Conservation (phyloP, 2,113 vertebrate genomes). For the Gracilinanus agilis region DNA sequence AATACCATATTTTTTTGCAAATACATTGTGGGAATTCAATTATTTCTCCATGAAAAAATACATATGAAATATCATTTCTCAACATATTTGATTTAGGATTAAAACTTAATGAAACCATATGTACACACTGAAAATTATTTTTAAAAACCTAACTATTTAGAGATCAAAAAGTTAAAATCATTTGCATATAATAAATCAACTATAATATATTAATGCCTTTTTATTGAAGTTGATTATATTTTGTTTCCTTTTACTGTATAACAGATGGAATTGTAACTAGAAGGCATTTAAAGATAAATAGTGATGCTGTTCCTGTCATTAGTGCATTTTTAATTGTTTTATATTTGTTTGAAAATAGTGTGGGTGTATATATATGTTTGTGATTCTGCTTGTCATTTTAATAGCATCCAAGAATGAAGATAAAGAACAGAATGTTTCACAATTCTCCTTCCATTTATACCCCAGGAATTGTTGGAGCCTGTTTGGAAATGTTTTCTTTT, state of each 20-base stretch:
- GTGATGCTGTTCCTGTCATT: conserved; percentile 13
- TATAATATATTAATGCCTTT: not conserved
- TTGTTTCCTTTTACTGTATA: conserved; percentile 41
- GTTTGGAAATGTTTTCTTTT: conserved; percentile 43
- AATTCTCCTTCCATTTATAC: not conserved
- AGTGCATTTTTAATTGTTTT: conserved; percentile 45
- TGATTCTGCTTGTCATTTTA: not conserved
- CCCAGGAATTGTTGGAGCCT: conserved; percentile 34
- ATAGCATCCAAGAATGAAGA: conserved; percentile 19
- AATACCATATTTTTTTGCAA: not conserved
- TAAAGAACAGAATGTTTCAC: conserved; percentile 40
- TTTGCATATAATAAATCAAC: not conserved
- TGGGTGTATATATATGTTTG: conserved; percentile 1
- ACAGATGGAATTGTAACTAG: conserved; percentile 38
- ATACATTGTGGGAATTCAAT: not conserved
- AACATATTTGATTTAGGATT: not conserved
- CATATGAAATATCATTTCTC: not conserved
- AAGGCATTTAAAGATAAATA: conserved; percentile 33
- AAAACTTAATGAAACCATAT: not conserved
- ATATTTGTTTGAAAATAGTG: conserved; percentile 42
- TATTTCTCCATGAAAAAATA: not conserved
- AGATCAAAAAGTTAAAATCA: not conserved
- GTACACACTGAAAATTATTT: not conserved
- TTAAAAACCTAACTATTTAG: not conserved
- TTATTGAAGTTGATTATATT: conserved; percentile 12